These are phyloP conservation scores for Anoplolepis gracilipes DNA, from an alignment of 1,140 invertebrate genomes.

Conservation along the genomic window DNA sequence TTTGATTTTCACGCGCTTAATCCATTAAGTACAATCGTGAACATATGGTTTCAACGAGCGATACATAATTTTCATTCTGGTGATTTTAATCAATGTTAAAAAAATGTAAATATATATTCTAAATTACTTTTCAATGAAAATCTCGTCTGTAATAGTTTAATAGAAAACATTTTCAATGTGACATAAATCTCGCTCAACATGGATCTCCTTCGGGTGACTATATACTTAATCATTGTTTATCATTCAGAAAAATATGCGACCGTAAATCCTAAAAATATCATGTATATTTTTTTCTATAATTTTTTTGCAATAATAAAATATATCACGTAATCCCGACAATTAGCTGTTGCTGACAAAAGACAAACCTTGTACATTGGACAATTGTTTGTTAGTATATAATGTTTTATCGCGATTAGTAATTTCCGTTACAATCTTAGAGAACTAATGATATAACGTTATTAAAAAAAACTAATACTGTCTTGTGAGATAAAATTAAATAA, in stretches of 20 bases:
- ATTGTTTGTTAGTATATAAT: constrained; percentile 12
- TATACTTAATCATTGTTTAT: neutral
- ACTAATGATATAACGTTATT: neutral
- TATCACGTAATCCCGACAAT: constrained; percentile 1
- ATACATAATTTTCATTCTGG: too few species aligned
- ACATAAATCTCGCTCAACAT: neutral
- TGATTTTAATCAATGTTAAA: too few species aligned
- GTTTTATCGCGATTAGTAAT: constrained; percentile 7
- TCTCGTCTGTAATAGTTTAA: neutral
- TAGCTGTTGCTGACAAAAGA: neutral
- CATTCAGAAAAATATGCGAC: neutral
- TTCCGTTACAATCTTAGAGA: neutral
- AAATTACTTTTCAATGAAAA: neutral
- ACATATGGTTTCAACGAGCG: too few species aligned
- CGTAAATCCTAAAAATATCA: neutral
- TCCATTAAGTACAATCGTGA: neutral
- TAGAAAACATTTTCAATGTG: neutral
- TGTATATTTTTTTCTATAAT: too few species aligned
- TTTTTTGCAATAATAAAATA: constrained; percentile 17
- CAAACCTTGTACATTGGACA: too few species aligned
- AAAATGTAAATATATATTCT: neutral
- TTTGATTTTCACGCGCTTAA: neutral
- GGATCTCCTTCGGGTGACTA: neutral
- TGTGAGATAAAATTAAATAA: neutral
- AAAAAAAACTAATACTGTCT: neutral